Conservation (phyloP, 2,888 invertebrate genomes). For the Euplagia quadripunctaria region DNA sequence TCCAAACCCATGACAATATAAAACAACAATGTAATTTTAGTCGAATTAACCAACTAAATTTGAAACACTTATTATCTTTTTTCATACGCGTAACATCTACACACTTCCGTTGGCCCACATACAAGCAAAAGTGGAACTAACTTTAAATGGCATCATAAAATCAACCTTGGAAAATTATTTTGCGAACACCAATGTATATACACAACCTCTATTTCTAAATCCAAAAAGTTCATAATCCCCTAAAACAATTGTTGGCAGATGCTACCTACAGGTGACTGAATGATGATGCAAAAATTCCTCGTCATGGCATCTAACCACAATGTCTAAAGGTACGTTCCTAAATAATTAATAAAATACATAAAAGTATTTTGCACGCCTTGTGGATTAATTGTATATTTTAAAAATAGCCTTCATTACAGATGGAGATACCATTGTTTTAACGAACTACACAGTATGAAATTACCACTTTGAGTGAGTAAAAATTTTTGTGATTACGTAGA, state of each 20-base stretch:
- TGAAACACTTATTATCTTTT: constrained; percentile 54
- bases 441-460: background rate
- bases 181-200: constrained; percentile 5
- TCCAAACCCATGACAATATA: background rate
- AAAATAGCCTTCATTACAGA: background rate
- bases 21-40: constrained; percentile 43
- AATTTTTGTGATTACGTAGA: background rate
- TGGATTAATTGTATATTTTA: constrained; percentile 25
- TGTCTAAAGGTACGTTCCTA: constrained; percentile 25
- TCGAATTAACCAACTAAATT: constrained; percentile 42
- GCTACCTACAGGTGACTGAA: constrained; percentile 2
- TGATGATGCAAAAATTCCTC: constrained; percentile 62
- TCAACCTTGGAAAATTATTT: constrained; percentile 49
- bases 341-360: constrained; percentile 36
- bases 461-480: background rate
- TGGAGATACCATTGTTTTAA: background rate
- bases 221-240: constrained; percentile 23
- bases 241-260: background rate
- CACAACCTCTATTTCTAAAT: background rate
- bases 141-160: constrained; percentile 50
- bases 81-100: constrained; percentile 53
- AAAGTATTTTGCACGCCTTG: constrained; percentile 13
- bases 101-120: constrained; percentile 72
- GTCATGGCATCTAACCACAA: constrained; percentile 64
- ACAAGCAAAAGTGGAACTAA: constrained; percentile 74